Evolutionary conservation across 1,140 invertebrate genomes (phyloP), one percentile per base, ranked within the genome.

Genomic region (Acromyrmex heyeri): DNA sequence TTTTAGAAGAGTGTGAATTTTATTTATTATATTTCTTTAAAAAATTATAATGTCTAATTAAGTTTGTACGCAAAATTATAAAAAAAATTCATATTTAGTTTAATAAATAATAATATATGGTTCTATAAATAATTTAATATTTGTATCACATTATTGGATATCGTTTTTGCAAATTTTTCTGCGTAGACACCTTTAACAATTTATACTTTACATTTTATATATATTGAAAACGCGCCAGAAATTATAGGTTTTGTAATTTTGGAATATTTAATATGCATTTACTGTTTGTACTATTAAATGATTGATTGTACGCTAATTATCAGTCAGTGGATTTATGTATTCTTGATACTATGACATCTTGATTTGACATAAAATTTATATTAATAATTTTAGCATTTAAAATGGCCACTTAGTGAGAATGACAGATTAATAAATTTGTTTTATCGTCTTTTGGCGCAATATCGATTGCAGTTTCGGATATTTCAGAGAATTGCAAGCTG

Each of bases 241-340:
- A 64, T 79, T 18, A 38, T 38, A 14, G 0, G 16, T 70, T 81
- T 70, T 3, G 3, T 18, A 18, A 44, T 44, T n/a, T 0, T 27
- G 34, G 18, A 38, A 70, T 70, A 81, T 70, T 81, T 81, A 27
- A 50, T 21, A 34, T 7, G 38, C 6, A 59, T 10, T 34, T 16
- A 77, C 14, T 34, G 65, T 81, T 70, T 70, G 21, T 81, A 16
- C 21, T 70, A 81, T 38, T 81, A 38, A 57, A 81, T 81, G 78
- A 70, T 81, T 70, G 50, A 38, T 81, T 57, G 44, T 81, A 27
- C 64, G 48, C 27, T 69, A 38, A 69, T 81, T 69, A 44, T 44
- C n/a, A 38, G 18, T 81, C 34, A 57, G 8, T 27, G 14, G 24
- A 72, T 81, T 81, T 69, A 81, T 70, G 48, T 16, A 57, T 81